Conservation (phyloP, 2,113 vertebrate species). For the Hystrix brachyura region DNA sequence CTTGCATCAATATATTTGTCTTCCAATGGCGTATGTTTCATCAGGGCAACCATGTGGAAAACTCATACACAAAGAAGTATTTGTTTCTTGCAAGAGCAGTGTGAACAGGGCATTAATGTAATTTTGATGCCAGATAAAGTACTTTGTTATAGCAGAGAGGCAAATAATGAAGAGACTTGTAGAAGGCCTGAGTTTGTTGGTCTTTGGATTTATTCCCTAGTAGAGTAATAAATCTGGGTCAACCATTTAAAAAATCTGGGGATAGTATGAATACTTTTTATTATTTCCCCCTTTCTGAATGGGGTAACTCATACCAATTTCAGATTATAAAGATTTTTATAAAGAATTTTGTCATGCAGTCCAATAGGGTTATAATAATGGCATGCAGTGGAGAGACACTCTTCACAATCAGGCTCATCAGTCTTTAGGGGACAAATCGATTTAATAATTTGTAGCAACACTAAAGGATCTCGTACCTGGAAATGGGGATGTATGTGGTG, state of each 20-base stretch:
- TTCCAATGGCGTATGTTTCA: conserved; percentile 60
- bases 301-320: background rate
- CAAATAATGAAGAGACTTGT: conserved; percentile 40
- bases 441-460: conserved; percentile 52
- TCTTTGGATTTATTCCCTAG: conserved; percentile 48
- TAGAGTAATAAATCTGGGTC: conserved; percentile 9
- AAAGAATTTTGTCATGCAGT: conserved; percentile 46
- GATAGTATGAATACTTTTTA: conserved; percentile 49
- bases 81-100: conserved; percentile 68
- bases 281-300: background rate
- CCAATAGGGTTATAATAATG: background rate
- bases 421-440: background rate
- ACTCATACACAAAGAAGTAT: conserved; percentile 69
- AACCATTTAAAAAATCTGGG: conserved; percentile 37
- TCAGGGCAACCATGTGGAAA: conserved; percentile 67
- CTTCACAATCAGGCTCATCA: background rate
- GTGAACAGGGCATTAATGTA: conserved; percentile 65
- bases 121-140: conserved; percentile 70
- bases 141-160: conserved; percentile 60
- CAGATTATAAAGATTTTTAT: conserved; percentile 34
- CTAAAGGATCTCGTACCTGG: background rate
- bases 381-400: background rate
- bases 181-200: background rate
- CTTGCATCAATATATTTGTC: conserved; percentile 70
- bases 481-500: conserved; percentile 28